phyloP scores from a whole-genome alignment of 2,888 invertebrate genomes.

The Malthinus flaveolus region DNA sequence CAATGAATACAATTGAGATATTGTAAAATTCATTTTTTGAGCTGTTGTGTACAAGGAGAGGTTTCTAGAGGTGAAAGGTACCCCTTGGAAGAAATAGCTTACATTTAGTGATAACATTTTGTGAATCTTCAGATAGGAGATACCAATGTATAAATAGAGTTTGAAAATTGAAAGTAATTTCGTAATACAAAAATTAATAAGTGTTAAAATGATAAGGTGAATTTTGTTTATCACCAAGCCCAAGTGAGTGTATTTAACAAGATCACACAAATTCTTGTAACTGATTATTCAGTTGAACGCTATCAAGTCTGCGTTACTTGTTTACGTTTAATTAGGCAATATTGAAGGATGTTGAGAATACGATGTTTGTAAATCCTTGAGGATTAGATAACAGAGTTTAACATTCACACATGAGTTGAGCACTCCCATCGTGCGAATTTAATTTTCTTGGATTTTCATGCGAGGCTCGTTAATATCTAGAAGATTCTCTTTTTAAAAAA shows the following conservation, averaged over 20 bases:
- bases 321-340: constrained; percentile 12
- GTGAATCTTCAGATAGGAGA: too few relatives aligned
- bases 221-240: constrained; percentile 7
- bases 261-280: constrained; percentile 1
- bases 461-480: neutral
- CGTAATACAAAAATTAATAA: constrained; percentile 4
- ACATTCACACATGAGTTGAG: too few relatives aligned
- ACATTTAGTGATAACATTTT: too few relatives aligned
- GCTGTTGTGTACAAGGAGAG: too few relatives aligned
- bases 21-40: too few relatives aligned
- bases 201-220: neutral
- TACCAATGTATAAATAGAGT: too few relatives aligned
- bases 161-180: neutral
- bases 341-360: constrained; percentile 8
- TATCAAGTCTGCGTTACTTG: constrained; percentile 7
- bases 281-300: neutral
- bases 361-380: constrained; percentile 14
- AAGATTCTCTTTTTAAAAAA: neutral
- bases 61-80: too few relatives aligned
- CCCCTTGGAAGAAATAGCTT: too few relatives aligned
- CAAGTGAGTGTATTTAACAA: neutral
- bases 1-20: too few relatives aligned
- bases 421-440: neutral
- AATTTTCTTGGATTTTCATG: neutral
- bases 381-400: constrained; percentile 10